A percentile compares a stretch with the other conserved stretches of the same genome.
Conservation (phyloP, 2,113 vertebrate genomes). For the Pogonocichla stellata region DNA sequence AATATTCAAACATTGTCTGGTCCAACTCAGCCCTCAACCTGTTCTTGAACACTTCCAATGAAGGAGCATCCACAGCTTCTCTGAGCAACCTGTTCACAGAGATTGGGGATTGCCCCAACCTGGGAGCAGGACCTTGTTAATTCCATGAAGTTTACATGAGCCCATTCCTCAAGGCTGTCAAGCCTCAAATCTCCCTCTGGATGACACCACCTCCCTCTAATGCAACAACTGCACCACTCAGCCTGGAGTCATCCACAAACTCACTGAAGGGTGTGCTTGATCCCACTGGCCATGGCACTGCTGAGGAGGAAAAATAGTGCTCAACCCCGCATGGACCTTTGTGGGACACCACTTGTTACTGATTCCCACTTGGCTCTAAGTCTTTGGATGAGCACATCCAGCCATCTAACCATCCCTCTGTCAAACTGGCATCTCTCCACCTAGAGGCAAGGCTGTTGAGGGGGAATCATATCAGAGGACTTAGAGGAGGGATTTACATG, state of each 20-base stretch:
- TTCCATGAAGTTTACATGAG: background rate
- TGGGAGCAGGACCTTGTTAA: background rate
- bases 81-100: background rate
- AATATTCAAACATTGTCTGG: background rate
- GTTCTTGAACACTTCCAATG: background rate
- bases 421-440: background rate
- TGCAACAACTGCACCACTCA: background rate
- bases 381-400: background rate
- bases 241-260: background rate
- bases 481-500: no score
- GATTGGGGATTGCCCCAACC: rapidly evolving
- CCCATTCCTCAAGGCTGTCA: background rate
- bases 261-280: background rate
- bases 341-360: background rate
- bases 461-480: background rate
- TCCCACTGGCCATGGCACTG: background rate
- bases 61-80: background rate
- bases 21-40: background rate
- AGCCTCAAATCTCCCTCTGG: background rate
- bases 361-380: background rate
- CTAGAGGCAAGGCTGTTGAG: background rate
- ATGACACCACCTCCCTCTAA: background rate
- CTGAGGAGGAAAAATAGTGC: background rate
- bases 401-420: background rate
- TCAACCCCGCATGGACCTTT: background rate